Evolutionary conservation across 2,113 vertebrate genomes (phyloP).

Genomic region (Notothenia coriiceps): DNA sequence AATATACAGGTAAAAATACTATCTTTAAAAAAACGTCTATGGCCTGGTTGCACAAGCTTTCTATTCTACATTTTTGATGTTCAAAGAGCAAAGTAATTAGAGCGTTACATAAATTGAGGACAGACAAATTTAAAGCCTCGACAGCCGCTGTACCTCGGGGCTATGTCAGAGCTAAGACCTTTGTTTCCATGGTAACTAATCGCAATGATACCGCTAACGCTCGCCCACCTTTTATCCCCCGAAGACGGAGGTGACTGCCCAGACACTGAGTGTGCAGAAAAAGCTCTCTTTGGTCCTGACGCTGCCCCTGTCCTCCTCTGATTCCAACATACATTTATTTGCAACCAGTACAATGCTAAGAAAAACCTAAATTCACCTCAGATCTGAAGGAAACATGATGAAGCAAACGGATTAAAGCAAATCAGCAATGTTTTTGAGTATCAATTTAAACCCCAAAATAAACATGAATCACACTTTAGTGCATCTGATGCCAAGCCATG

Average conservation of each 20-base stretch:
- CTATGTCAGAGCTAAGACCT: slow-evolving; percentile 14
- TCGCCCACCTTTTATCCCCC: slow-evolving; percentile 21
- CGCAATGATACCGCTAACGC: slow-evolving; percentile 35
- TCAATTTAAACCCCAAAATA: too few species aligned
- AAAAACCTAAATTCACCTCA: background rate
- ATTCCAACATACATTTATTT: background rate
- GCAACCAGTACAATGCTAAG: background rate
- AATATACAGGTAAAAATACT: background rate
- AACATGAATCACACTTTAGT: background rate
- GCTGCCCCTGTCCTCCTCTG: too few species aligned
- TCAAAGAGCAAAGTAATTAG: background rate
- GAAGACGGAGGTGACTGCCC: slow-evolving; percentile 1
- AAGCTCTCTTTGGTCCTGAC: background rate
- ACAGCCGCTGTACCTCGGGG: slow-evolving; percentile 6
- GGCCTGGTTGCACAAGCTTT: background rate
- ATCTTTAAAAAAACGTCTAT: too few species aligned
- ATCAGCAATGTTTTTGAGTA: background rate
- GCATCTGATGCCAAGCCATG: background rate
- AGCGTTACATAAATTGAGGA: background rate
- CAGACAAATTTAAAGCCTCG: background rate
- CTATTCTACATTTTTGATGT: background rate
- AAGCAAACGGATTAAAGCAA: background rate
- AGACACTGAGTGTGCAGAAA: background rate
- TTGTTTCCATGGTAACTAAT: slow-evolving; percentile 59
- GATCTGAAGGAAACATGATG: background rate